Evolutionary conservation across 2,888 invertebrate genomes (phyloP), one percentile per base, ranked within the genome.

Genomic region (Agrypnus murinus): DNA sequence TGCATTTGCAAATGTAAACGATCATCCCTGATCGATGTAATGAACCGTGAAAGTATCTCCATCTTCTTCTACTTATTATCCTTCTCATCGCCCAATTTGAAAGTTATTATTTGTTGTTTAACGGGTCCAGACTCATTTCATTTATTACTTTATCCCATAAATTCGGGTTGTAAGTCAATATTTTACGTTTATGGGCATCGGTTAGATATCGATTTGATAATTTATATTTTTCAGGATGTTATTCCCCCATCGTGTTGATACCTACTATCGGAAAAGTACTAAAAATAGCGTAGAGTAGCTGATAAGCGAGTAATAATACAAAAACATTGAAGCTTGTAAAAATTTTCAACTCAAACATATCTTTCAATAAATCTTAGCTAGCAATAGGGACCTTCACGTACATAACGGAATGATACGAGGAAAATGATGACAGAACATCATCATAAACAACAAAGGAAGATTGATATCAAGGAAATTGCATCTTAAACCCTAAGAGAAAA

Each of bases 381-480:
- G 14, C 15, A 55, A 55, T 55, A 55, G 12, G n/a, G n/a, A 55
- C 36, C 17, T 17, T 55, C 36, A 36, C 36, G 50, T 12, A 50
- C 50, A 50, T 50, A 50, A 50, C 50, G 50, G 31, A 34, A 58
- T 40, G 66, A 57, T 71, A 67, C 58, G 55, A 25, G 48, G 58
- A 68, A 53, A 64, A 71, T 65, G 68, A 68, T 65, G 67, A 65
- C 64, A 71, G 57, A 69, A 73, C 70, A 64, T 67, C 73, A 67
- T 73, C 70, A 70, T 70, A 73, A 70, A 68, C 69, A 69, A 69
- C 71, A 71, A 74, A 74, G 66, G 55, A 63, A 71, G 74, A 74
- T 71, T 74, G 74, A 74, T 71, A 71, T 69, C 69, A 36, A 46
- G 71, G 71, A 71, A 74, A 74, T 74, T 69, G 71, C 66, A 72